phyloP scores from a whole-genome alignment of 2,888 invertebrate genomes.

The Aproaerema taeniolella region DNA sequence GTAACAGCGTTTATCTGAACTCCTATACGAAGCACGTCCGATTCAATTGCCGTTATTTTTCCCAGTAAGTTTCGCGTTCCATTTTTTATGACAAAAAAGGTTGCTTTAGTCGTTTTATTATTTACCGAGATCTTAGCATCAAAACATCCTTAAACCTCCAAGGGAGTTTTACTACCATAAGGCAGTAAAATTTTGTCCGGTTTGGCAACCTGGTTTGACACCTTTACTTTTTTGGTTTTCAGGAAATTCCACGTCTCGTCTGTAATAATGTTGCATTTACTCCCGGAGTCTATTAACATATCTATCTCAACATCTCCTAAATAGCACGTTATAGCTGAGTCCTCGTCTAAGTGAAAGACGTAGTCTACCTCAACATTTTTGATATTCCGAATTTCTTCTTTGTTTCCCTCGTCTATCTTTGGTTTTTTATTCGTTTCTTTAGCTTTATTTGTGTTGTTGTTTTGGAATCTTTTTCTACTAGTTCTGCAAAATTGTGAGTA shows the following conservation, averaged over 20 bases:
- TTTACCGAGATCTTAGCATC: too few species aligned
- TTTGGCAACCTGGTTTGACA: not conserved
- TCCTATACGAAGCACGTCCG: not conserved
- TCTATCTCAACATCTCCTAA: not conserved
- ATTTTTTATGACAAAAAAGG: not conserved
- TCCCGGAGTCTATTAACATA: not conserved
- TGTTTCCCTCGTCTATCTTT: not conserved
- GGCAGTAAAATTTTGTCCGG: not conserved
- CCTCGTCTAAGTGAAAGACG: not conserved
- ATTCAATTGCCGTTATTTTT: not conserved
- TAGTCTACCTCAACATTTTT: not conserved
- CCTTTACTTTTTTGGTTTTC: not conserved
- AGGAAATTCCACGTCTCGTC: not conserved
- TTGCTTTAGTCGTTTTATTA: not conserved
- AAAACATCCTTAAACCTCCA: not conserved
- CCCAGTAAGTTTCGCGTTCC: not conserved
- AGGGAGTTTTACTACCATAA: not conserved
- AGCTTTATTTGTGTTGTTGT: not conserved
- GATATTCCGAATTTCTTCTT: not conserved
- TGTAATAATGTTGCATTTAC: not conserved
- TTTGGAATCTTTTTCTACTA: not conserved
- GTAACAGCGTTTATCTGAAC: not conserved
- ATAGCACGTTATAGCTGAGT: not conserved
- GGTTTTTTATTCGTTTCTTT: not conserved
- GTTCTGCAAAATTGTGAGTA: not conserved